Conservation (phyloP, 35 echinoderm and acorn worm species). For the Ophioderma brevispina region DNA sequence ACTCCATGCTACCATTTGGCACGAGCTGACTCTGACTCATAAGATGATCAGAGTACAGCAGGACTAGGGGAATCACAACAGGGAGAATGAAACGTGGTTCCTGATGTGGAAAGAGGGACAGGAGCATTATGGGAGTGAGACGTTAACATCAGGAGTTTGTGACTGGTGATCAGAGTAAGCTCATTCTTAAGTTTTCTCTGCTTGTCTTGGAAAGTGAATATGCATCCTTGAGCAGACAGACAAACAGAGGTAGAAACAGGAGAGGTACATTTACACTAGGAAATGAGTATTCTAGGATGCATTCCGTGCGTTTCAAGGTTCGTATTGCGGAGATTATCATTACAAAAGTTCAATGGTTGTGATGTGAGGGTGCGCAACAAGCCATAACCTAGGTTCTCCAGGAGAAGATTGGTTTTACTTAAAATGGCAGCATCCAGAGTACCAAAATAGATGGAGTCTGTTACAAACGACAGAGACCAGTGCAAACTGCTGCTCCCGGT, state of each 20-base stretch:
- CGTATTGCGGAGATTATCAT: slow-evolving; percentile 49
- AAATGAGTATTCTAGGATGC: slow-evolving; percentile 82
- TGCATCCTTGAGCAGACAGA: slow-evolving; percentile 68
- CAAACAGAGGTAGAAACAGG: slow-evolving; percentile 72
- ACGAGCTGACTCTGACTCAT: neutral
- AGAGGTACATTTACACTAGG: slow-evolving; percentile 77
- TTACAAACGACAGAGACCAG: slow-evolving; percentile 38
- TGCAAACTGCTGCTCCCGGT: slow-evolving; percentile 65
- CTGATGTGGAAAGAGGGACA: slow-evolving; percentile 85
- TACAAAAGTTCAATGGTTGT: slow-evolving; percentile 76
- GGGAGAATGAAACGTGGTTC: slow-evolving; percentile 82
- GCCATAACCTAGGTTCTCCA: slow-evolving; percentile 61
- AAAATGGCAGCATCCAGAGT: slow-evolving; percentile 64
- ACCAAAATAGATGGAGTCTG: slow-evolving; percentile 76
- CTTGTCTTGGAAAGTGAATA: slow-evolving; percentile 17
- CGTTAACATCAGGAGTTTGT: slow-evolving; percentile 61
- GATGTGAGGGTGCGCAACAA: slow-evolving; percentile 68
- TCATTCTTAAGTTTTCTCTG: neutral
- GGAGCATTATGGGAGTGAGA: slow-evolving; percentile 69
- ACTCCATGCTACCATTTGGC: slow-evolving; percentile 86
- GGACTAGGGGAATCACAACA: slow-evolving; percentile 64
- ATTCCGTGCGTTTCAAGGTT: slow-evolving; percentile 62
- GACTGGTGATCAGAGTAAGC: slow-evolving; percentile 43
- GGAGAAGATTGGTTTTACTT: slow-evolving; percentile 29
- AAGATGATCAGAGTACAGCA: slow-evolving; percentile 75